Evolutionary conservation across 1,140 invertebrate species (phyloP).

Genomic region (Drosophila kepulauana): DNA sequence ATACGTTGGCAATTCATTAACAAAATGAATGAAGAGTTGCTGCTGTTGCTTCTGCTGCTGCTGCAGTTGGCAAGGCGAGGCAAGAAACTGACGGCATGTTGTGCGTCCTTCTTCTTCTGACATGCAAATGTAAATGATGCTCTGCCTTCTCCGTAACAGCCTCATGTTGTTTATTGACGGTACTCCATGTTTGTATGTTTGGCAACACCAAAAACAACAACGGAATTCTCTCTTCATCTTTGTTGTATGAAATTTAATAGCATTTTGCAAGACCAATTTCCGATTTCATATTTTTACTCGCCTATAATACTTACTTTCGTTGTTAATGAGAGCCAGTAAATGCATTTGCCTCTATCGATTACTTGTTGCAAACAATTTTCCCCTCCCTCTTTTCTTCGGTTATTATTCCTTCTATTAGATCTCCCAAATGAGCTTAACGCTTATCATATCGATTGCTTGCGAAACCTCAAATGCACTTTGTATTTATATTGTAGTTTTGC

Average conservation of each 20-base stretch:
- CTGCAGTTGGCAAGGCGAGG: constrained; percentile 22
- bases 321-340: constrained; percentile 13
- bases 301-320: not conserved
- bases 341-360: constrained; percentile 13
- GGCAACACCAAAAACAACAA: constrained; percentile 11
- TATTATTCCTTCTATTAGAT: not conserved
- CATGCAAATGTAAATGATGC: constrained; percentile 62
- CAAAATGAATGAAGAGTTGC: constrained; percentile 71
- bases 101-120: constrained; percentile 37
- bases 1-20: constrained; percentile 72
- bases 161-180: constrained; percentile 40
- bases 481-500: not conserved
- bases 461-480: not conserved
- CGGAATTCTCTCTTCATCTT: constrained; percentile 1
- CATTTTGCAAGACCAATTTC: constrained; percentile 13
- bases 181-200: constrained; percentile 8
- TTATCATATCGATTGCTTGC: constrained; percentile 8
- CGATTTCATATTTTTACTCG: constrained; percentile 8
- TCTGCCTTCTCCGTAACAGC: not conserved
- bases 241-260: constrained; percentile 11
- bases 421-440: constrained; percentile 19
- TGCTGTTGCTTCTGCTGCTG: constrained; percentile 1
- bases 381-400: not conserved
- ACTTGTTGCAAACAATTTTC: constrained; percentile 7
- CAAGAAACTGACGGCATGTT: constrained; percentile 50